These are phyloP conservation scores for Pseudochirops corinnae DNA, from an alignment of 2,797 vertebrate species.

Conservation along the genomic window DNA sequence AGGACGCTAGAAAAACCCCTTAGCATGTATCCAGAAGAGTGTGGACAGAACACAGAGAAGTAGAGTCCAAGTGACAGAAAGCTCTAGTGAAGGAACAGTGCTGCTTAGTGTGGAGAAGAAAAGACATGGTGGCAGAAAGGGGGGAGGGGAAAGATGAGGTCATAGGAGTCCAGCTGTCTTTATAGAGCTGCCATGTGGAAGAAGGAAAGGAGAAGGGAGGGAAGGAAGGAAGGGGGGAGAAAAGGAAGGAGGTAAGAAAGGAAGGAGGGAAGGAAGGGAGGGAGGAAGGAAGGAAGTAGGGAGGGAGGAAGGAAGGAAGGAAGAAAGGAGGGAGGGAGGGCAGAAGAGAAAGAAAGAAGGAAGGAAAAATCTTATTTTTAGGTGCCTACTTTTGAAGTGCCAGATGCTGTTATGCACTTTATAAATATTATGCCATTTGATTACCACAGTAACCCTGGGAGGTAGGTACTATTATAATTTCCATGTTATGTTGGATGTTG, in stretches of 20 bases:
- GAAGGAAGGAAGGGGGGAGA: too few relatives aligned
- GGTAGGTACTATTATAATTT: not conserved
- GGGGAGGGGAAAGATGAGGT: too few relatives aligned
- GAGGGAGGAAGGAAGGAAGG: not conserved
- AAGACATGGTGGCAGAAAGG: not conserved
- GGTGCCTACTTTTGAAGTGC: not conserved
- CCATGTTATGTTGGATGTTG: constrained; percentile 1
- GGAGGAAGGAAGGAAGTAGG: not conserved
- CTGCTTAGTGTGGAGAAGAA: not conserved
- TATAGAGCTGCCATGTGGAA: too few relatives aligned
- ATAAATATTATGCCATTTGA: not conserved
- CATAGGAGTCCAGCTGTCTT: too few relatives aligned
- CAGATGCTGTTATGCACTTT: not conserved
- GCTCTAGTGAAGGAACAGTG: not conserved
- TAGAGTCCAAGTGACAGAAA: not conserved
- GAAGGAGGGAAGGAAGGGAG: too few relatives aligned
- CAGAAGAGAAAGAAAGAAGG: not conserved
- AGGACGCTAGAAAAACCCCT: not conserved
- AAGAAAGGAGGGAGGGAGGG: not conserved
- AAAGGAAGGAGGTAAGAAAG: too few relatives aligned
- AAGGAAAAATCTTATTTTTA: not conserved
- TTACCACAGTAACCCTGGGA: not conserved
- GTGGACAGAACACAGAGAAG: not conserved
- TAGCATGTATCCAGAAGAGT: not conserved
- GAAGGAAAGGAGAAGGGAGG: too few relatives aligned